Evolutionary conservation across 2,797 vertebrate genomes (phyloP), one percentile per base, ranked within the genome.

Genomic region (Furcifer pardalis): DNA sequence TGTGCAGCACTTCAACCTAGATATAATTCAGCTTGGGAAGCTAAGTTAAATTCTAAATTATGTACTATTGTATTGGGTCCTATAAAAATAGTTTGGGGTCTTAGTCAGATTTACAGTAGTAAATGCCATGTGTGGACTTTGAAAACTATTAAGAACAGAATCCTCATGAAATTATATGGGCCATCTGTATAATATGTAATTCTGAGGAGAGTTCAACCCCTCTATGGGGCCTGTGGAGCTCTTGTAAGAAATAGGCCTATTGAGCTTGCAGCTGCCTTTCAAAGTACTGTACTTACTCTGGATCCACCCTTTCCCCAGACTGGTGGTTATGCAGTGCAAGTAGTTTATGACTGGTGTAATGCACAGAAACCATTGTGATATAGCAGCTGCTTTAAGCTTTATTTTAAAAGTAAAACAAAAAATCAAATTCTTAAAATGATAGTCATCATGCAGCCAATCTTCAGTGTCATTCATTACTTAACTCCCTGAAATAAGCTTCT

Each of bases 81-180:
- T 1, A 1, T 93, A 93, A 92, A 93, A 94, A 94, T 94, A 93
- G 80, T 94, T 94, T 89, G 77, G 84, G 91, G 79, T 82, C 83
- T 94, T 94, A 92, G 89, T 95, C 91, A 95, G 89, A 91, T 82
- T 88, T 82, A 1, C 87, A 91, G 84, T 91, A 92, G 94, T 92
- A 94, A 94, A 93, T 73, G 73, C 66, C 87, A 52, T 83, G 73
- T 93, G 89, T 89, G 86, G 87, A 56, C 86, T 91, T 90, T 94
- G 86, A 89, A 93, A 91, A 93, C 32, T 78, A 30, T 85, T 88
- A 90, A 89, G 79, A 90, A 60, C 77, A 76, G 80, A 69, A 84
- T 92, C 87, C 87, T 86, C 63, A 4, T 91, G 89, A 82, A 90
- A 83, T 91, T 91, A 12, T 81, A 83, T 49, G 56, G 89, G 84